Evolutionary conservation across 92 coral and sea anemone genomes (phyloP).

Genomic region (Hydrozoanthus gracilis): DNA sequence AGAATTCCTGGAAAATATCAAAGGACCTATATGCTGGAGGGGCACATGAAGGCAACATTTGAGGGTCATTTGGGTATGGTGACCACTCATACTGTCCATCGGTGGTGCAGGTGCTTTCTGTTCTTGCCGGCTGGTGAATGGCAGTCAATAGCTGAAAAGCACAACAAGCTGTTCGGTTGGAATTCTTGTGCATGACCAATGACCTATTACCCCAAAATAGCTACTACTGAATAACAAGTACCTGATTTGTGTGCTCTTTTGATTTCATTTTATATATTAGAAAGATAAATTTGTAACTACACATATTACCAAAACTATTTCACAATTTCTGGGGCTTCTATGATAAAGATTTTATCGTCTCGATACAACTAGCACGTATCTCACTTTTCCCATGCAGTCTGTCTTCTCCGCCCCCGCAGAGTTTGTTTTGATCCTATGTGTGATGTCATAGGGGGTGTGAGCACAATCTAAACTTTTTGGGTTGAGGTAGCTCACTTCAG

Average conservation of each 20-base stretch:
- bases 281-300: not conserved
- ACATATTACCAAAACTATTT: not conserved
- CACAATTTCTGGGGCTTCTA: not conserved
- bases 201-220: too few relatives aligned
- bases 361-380: not conserved
- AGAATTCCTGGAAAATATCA: constrained; percentile 84
- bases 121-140: constrained; percentile 69
- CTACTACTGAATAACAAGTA: not conserved
- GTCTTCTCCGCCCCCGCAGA: not conserved
- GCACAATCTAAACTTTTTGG: too few relatives aligned
- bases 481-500: too few relatives aligned
- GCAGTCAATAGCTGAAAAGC: constrained; percentile 62
- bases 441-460: too few relatives aligned
- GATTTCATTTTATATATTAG: not conserved
- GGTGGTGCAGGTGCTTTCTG: constrained; percentile 58
- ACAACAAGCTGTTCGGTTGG: not conserved
- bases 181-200: too few relatives aligned
- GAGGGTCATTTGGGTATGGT: constrained; percentile 82
- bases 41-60: constrained; percentile 85
- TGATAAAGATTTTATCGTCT: not conserved
- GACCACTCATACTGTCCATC: constrained; percentile 89
- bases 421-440: not conserved
- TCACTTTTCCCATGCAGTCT: not conserved
- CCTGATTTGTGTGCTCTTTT: not conserved
- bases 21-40: constrained; percentile 92